Evolutionary conservation across 2,797 vertebrate species (phyloP).

Genomic region (Pangasius sanitwongsei): DNA sequence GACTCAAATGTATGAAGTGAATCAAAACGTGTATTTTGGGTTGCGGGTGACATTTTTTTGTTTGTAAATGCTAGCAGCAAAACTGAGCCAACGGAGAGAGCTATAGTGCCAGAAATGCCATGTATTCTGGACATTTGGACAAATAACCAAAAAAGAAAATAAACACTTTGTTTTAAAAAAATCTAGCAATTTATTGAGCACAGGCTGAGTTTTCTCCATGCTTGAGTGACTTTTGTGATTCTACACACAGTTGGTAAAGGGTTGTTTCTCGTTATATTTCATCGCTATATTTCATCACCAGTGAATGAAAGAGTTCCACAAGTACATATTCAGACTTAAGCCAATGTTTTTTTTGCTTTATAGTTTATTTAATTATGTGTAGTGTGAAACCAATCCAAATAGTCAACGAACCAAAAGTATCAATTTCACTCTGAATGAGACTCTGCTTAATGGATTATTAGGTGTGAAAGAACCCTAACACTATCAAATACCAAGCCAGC

Average conservation of each 20-base stretch:
- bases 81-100: neutral
- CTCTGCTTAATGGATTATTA: neutral
- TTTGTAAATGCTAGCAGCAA: neutral
- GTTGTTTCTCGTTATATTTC: neutral
- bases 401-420: neutral
- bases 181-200: neutral
- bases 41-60: neutral
- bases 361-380: neutral
- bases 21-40: neutral
- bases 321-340: neutral
- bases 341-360: neutral
- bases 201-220: neutral
- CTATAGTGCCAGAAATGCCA: neutral
- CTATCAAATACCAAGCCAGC: neutral
- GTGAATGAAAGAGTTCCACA: neutral
- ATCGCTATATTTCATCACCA: neutral
- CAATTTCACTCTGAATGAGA: neutral
- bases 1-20: neutral
- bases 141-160: neutral
- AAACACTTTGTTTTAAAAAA: neutral
- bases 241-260: neutral
- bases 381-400: neutral
- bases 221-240: neutral
- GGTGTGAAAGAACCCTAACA: neutral
- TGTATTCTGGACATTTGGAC: neutral